Evolutionary conservation across 1,140 invertebrate species (phyloP).

Genomic region (Pogonomyrmex californicus): DNA sequence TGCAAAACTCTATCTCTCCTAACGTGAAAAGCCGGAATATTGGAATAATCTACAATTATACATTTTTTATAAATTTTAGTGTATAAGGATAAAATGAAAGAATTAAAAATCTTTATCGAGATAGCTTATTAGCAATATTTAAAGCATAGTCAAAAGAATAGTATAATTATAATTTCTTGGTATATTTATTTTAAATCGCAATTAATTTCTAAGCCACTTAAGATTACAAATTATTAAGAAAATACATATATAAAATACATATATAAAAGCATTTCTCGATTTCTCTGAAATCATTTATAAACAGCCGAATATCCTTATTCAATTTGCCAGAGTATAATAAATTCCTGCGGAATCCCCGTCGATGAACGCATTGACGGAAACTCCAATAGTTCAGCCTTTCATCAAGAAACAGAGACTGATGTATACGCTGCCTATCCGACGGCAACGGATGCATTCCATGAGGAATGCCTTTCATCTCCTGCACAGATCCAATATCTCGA

Average conservation of each 20-base stretch:
- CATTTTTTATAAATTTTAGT: slow-evolving; percentile 19
- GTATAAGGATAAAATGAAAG: slow-evolving; percentile 12
- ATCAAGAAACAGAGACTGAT: slow-evolving; percentile 37
- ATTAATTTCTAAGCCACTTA: neutral
- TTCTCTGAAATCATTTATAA: slow-evolving; percentile 15
- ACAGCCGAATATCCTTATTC: slow-evolving; percentile 16
- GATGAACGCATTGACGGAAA: slow-evolving; percentile 51
- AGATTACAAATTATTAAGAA: neutral
- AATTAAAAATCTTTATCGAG: neutral
- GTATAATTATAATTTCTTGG: neutral
- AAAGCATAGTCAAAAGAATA: neutral
- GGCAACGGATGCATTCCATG: slow-evolving; percentile 56
- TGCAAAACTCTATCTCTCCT: slow-evolving; percentile 23
- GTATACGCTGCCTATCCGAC: slow-evolving; percentile 32
- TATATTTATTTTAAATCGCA: neutral
- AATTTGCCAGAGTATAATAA: slow-evolving; percentile 49
- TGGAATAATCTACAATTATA: slow-evolving; percentile 27
- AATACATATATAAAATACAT: neutral
- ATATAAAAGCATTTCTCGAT: neutral
- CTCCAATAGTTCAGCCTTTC: slow-evolving; percentile 41
- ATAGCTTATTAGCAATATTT: neutral
- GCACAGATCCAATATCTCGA: slow-evolving; percentile 67
- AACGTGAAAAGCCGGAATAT: slow-evolving; percentile 12
- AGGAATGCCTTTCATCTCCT: slow-evolving; percentile 66
- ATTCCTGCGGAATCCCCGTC: slow-evolving; percentile 48